Conservation (phyloP, 2,797 vertebrate genomes). For the Squalus acanthias region DNA sequence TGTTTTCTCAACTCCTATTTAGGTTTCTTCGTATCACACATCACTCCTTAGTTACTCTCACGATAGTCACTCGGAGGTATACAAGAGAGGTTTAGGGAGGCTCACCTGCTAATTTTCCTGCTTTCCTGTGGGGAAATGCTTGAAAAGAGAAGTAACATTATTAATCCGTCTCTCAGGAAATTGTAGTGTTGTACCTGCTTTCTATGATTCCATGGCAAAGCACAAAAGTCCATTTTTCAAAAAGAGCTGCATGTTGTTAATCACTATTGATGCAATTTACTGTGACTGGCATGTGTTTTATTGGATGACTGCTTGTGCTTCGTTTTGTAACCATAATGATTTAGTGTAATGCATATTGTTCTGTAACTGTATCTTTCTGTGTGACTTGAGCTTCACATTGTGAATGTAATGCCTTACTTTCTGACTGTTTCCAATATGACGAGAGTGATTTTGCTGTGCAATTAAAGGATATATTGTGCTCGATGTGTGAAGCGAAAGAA, state of each 20-base stretch:
- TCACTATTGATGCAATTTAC: neutral
- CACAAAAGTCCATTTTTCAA: neutral
- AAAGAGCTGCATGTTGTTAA: neutral
- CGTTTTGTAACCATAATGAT: neutral
- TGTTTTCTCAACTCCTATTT: neutral
- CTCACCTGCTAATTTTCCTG: neutral
- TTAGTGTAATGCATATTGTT: neutral
- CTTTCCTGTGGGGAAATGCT: neutral
- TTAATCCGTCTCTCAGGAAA: neutral
- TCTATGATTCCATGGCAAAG: neutral
- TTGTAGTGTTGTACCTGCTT: neutral
- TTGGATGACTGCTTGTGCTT: neutral
- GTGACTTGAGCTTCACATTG: too few species aligned
- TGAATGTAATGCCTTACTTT: neutral
- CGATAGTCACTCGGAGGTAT: neutral
- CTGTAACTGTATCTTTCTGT: neutral
- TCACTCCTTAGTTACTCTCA: neutral
- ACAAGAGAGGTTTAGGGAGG: neutral
- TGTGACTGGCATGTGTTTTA: neutral
- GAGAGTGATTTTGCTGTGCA: neutral
- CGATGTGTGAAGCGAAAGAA: neutral
- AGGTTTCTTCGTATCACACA: neutral
- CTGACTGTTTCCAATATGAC: neutral
- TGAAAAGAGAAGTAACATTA: neutral
- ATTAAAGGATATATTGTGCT: neutral